phyloP scores from a whole-genome alignment of 2,888 invertebrate species.

The Cataglyphis livida region DNA sequence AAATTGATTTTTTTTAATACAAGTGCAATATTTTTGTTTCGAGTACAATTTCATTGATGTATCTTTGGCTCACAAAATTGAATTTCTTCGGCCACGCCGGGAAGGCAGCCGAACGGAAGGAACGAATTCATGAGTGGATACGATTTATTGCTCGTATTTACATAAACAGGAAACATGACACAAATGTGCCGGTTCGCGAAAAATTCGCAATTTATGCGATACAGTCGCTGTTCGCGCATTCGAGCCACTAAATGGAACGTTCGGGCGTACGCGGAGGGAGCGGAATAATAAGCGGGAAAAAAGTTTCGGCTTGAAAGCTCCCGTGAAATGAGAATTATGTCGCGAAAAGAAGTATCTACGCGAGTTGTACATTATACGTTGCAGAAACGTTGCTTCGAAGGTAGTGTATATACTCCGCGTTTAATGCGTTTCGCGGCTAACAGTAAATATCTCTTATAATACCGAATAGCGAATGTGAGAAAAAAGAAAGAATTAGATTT shows the following conservation, averaged over 20 bases:
- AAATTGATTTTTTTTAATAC: not conserved
- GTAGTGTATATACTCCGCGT: not conserved
- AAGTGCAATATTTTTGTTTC: not conserved
- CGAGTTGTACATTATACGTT: slow-evolving; percentile 28
- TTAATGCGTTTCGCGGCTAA: not conserved
- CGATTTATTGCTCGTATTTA: slow-evolving; percentile 82
- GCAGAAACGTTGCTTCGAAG: not conserved
- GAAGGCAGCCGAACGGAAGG: slow-evolving; percentile 80
- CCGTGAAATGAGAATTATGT: slow-evolving; percentile 54
- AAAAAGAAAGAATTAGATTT: not conserved
- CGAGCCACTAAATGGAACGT: slow-evolving; percentile 54
- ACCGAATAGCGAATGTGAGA: not conserved
- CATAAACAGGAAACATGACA: slow-evolving; percentile 79
- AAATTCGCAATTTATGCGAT: slow-evolving; percentile 67
- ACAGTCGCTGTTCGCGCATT: slow-evolving; percentile 60
- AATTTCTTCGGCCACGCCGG: slow-evolving; percentile 49
- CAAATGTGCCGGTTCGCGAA: slow-evolving; percentile 66
- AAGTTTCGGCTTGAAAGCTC: slow-evolving; percentile 50
- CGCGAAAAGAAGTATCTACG: slow-evolving; percentile 34
- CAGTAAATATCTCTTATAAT: slow-evolving; percentile 2
- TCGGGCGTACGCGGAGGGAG: not conserved
- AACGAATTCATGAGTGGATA: slow-evolving; percentile 82
- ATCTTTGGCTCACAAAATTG: slow-evolving; percentile 29
- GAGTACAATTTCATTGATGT: slow-evolving; percentile 17
- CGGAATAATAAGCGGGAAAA: slow-evolving; percentile 2